Evolutionary conservation across 2,888 invertebrate genomes (phyloP).

Genomic region (Dione vanillae): DNA sequence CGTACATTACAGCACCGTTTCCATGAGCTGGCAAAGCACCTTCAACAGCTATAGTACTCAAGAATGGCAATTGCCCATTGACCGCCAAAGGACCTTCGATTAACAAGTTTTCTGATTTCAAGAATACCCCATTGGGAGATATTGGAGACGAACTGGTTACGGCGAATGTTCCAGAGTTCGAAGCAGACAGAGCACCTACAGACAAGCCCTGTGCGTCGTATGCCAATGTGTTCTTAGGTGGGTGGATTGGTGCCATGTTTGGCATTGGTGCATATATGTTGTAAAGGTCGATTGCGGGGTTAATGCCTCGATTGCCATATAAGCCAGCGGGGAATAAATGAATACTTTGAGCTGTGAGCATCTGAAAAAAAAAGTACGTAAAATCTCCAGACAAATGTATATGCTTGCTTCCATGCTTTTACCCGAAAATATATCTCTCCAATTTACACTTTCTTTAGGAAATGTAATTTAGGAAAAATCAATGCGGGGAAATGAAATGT

Average conservation of each 20-base stretch:
- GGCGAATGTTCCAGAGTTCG: slow-evolving; percentile 43
- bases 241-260: slow-evolving; percentile 15
- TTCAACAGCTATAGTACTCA: slow-evolving; percentile 41
- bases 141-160: slow-evolving; percentile 56
- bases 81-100: slow-evolving; percentile 55
- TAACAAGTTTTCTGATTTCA: slow-evolving; percentile 56
- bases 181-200: slow-evolving; percentile 31
- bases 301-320: slow-evolving; percentile 18
- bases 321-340: slow-evolving; percentile 15
- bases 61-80: slow-evolving; percentile 49
- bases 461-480: too few species aligned
- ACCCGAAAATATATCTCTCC: too few species aligned
- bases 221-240: slow-evolving; percentile 20
- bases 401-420: too few species aligned
- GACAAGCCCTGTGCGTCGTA: slow-evolving; percentile 26
- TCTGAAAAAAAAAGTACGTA: slow-evolving; percentile 18
- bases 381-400: too few species aligned
- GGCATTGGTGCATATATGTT: slow-evolving; percentile 2
- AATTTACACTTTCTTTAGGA: too few species aligned
- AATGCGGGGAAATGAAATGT: too few species aligned
- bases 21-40: slow-evolving; percentile 49
- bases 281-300: slow-evolving; percentile 2
- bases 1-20: slow-evolving; percentile 48
- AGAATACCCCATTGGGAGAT: slow-evolving; percentile 55
- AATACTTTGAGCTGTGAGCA: slow-evolving; percentile 24